Conservation (phyloP, 2,113 vertebrate species). For the Mastomys natalensis region DNA sequence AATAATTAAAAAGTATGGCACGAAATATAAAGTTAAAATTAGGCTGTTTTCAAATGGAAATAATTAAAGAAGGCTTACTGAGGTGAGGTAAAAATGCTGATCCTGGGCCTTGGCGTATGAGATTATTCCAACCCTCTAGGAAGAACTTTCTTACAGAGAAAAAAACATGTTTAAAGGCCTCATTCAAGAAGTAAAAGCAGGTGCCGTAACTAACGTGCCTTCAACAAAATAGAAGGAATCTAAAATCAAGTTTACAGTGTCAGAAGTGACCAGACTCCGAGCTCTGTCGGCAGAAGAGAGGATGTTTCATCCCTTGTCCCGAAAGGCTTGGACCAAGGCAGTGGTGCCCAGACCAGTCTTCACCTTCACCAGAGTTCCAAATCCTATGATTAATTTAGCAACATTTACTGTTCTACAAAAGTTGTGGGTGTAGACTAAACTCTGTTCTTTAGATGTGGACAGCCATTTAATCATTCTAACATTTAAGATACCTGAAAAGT, state of each 20-base stretch:
- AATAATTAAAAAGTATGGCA: slow-evolving; percentile 4
- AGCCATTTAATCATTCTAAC: neutral
- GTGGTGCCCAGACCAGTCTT: neutral
- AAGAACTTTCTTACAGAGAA: neutral
- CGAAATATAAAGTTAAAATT: neutral
- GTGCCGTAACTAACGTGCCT: neutral
- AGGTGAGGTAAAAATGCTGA: neutral
- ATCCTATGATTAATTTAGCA: neutral
- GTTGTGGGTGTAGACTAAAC: neutral
- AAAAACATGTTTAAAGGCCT: neutral
- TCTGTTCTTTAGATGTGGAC: neutral
- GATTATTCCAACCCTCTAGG: neutral
- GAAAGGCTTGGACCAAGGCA: neutral
- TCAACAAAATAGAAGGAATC: neutral
- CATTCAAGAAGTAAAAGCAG: neutral
- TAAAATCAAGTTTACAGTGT: neutral
- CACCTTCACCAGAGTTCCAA: neutral
- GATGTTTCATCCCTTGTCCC: neutral
- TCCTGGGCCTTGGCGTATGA: neutral
- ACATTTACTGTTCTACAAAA: neutral
- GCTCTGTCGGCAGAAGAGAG: neutral
- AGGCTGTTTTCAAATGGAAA: neutral
- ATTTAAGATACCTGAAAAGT: slow-evolving; percentile 38
- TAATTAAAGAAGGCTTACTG: neutral
- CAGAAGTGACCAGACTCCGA: neutral